phyloP scores from a whole-genome alignment of 2,797 vertebrate genomes.

The Oryzias sinensis region DNA sequence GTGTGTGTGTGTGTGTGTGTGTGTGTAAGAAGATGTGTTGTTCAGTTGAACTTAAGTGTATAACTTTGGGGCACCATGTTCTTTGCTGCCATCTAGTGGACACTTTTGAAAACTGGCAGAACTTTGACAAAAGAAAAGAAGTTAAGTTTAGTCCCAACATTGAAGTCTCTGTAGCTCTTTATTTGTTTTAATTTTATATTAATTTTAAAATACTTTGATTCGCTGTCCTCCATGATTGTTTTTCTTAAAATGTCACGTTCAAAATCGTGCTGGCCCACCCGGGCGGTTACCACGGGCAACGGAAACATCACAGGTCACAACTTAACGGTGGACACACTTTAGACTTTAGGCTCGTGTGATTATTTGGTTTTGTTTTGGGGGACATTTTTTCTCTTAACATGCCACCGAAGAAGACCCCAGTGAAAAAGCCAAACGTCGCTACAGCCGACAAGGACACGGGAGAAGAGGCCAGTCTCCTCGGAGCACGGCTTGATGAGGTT shows the following conservation, averaged over 20 bases:
- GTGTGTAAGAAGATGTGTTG: too few relatives aligned
- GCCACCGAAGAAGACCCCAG: conserved; percentile 58
- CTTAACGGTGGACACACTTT: too few relatives aligned
- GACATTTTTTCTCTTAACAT: conserved; percentile 28
- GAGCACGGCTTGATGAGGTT: conserved; percentile 70
- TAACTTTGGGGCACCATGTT: not conserved
- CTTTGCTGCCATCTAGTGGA: conserved; percentile 49
- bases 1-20: too few relatives aligned
- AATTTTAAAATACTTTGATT: too few relatives aligned
- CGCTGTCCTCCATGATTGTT: too few relatives aligned
- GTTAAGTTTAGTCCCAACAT: too few relatives aligned
- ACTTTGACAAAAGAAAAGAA: not conserved
- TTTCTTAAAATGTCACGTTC: too few relatives aligned
- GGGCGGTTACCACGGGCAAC: conserved; percentile 55
- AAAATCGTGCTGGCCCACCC: too few relatives aligned
- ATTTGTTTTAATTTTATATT: too few relatives aligned
- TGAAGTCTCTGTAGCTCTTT: too few relatives aligned
- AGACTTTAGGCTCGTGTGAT: not conserved
- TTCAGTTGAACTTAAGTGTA: too few relatives aligned
- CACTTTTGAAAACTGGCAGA: not conserved
- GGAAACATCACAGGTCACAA: not conserved
- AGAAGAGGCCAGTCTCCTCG: conserved; percentile 51
- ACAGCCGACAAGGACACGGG: conserved; percentile 48
- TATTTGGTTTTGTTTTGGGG: not conserved
- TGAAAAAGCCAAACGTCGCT: conserved; percentile 26